These are phyloP conservation scores for Unio pictorum DNA, from an alignment of 2,888 invertebrate genomes.

Conservation along the genomic window DNA sequence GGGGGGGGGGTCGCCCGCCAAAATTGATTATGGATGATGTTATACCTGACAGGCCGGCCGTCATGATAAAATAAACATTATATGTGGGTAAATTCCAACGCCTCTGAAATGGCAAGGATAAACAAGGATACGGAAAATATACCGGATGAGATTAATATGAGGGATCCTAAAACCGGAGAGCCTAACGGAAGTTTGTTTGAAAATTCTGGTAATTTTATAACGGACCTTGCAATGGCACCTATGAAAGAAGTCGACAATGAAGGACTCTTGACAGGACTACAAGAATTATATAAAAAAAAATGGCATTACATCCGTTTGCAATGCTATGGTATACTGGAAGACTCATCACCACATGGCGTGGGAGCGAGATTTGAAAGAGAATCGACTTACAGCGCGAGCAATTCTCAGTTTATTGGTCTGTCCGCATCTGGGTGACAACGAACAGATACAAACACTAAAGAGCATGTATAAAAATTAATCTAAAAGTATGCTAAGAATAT, in stretches of 20 bases:
- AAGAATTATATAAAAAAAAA: slow-evolving; percentile 3
- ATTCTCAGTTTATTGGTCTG: slow-evolving; percentile 26
- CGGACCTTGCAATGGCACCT: slow-evolving; percentile 17
- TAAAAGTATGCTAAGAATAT: slow-evolving; percentile 13
- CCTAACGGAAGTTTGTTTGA: slow-evolving; percentile 33
- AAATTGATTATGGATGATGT: slow-evolving; percentile 17
- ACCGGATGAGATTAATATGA: slow-evolving; percentile 27
- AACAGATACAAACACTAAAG: slow-evolving; percentile 19
- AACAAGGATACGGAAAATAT: slow-evolving; percentile 5
- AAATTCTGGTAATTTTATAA: slow-evolving; percentile 17
- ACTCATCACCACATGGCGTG: slow-evolving; percentile 16
- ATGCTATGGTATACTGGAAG: slow-evolving; percentile 22
- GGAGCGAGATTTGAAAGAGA: slow-evolving; percentile 13
- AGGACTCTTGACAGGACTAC: slow-evolving; percentile 10
- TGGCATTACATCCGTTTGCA: slow-evolving; percentile 27
- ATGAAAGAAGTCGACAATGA: slow-evolving; percentile 11
- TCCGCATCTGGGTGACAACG: slow-evolving; percentile 10
- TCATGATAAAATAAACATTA: slow-evolving; percentile 30
- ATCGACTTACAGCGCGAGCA: slow-evolving; percentile 14
- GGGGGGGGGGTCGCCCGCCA: slow-evolving; percentile 6
- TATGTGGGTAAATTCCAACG: slow-evolving; percentile 28
- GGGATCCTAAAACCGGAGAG: slow-evolving; percentile 6
- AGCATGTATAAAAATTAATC: slow-evolving; percentile 8
- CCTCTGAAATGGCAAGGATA: slow-evolving; percentile 13
- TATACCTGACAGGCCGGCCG: slow-evolving; percentile 14